phyloP scores from a whole-genome alignment of 1,140 invertebrate species.

The Carposina sasakii region DNA sequence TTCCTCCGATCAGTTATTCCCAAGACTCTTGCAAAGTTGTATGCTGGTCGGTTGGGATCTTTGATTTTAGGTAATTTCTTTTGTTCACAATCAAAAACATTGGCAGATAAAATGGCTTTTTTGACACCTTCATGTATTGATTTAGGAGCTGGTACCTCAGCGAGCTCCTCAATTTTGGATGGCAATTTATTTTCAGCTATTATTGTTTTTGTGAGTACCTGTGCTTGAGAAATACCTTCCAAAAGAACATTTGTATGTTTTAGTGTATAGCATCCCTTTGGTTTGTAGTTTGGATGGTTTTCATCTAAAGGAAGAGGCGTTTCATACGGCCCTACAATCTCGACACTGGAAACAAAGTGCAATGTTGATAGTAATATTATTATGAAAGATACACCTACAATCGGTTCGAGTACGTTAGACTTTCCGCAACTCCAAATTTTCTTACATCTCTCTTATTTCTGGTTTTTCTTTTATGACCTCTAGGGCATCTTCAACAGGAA shows the following conservation, averaged over 20 bases:
- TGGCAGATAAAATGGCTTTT: constrained; percentile 78
- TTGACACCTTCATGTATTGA: constrained; percentile 73
- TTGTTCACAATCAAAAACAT: constrained; percentile 86
- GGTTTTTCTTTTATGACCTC: constrained; percentile 68
- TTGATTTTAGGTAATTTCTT: constrained; percentile 82
- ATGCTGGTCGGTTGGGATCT: constrained; percentile 79
- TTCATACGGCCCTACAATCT: constrained; percentile 66
- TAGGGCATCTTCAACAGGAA: constrained; percentile 72
- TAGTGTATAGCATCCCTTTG: constrained; percentile 74
- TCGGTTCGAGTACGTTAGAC: background rate
- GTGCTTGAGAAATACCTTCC: constrained; percentile 81
- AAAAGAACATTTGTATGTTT: constrained; percentile 78
- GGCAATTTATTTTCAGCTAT: constrained; percentile 77
- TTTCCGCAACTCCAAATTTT: background rate
- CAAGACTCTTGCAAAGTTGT: constrained; percentile 79
- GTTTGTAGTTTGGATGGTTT: constrained; percentile 78
- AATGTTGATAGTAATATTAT: constrained; percentile 11
- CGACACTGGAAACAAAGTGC: constrained; percentile 43
- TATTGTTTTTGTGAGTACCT: constrained; percentile 82
- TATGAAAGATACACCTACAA: too few relatives aligned
- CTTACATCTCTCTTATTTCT: constrained; percentile 38
- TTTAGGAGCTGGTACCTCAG: constrained; percentile 61
- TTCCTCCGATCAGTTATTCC: constrained; percentile 81
- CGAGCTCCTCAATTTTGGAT: constrained; percentile 67
- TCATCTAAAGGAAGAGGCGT: constrained; percentile 58